Percentiles rank a stretch among this genome's conserved stretches.
Conservation (phyloP, 2,797 vertebrate genomes). For the Poecilia velifera region DNA sequence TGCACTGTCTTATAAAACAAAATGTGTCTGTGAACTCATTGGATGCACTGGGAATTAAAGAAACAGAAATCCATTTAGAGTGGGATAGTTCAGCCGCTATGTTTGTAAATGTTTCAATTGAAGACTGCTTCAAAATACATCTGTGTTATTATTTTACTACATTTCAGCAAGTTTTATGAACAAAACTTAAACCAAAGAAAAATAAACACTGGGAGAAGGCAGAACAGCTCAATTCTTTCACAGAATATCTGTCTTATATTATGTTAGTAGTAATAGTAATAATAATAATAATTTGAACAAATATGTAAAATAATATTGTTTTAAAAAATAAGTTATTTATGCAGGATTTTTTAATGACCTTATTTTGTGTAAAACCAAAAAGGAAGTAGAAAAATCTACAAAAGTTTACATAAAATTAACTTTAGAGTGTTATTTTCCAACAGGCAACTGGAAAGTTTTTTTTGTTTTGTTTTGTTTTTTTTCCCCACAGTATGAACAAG, state of each 20-base stretch:
- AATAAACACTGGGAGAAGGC: neutral
- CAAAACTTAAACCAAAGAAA: neutral
- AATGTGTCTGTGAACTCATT: neutral
- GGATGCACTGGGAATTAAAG: neutral
- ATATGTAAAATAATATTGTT: no score
- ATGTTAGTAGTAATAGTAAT: no score
- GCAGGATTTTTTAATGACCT: neutral
- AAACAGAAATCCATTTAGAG: neutral
- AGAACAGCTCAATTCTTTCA: no score
- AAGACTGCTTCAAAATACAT: neutral
- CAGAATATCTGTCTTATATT: no score
- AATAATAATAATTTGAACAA: no score
- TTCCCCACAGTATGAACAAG: neutral
- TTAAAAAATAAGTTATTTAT: no score
- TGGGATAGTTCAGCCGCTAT: neutral
- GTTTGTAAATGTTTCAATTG: neutral
- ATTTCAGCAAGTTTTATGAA: neutral
- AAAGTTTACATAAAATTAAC: neutral
- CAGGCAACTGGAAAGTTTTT: neutral
- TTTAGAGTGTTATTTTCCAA: neutral
- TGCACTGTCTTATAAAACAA: conserved; percentile 4
- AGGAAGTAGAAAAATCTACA: neutral
- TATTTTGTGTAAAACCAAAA: neutral
- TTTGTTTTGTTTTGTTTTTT: no score
- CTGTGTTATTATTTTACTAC: neutral